Conservation (phyloP, 2,888 invertebrate genomes). For the Flexamia atlantica region DNA sequence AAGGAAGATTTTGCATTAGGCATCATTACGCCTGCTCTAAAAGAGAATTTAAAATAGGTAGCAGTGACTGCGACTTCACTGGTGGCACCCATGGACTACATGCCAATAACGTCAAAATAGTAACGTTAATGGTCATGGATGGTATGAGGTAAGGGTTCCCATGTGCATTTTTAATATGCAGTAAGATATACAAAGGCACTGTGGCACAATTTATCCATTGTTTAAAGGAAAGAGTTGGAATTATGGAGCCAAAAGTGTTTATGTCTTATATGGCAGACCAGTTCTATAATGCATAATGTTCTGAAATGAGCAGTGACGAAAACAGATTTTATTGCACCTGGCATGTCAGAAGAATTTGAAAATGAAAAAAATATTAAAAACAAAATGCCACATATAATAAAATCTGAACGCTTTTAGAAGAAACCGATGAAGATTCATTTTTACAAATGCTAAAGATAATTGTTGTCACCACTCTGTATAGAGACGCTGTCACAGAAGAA, state of each 20-base stretch:
- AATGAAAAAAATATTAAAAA: slow-evolving; percentile 43
- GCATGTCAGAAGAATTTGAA: slow-evolving; percentile 65
- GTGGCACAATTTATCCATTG: slow-evolving; percentile 64
- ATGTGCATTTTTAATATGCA: slow-evolving; percentile 67
- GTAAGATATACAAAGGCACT: slow-evolving; percentile 62
- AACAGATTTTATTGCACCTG: slow-evolving; percentile 69
- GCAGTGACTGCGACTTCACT: slow-evolving; percentile 69
- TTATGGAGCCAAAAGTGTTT: slow-evolving; percentile 67
- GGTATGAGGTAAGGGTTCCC: slow-evolving; percentile 68
- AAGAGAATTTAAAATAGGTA: slow-evolving; percentile 62
- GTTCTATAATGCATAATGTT: slow-evolving; percentile 69
- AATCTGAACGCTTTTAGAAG: slow-evolving; percentile 34
- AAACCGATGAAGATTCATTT: slow-evolving; percentile 25
- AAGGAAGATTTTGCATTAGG: slow-evolving; percentile 70
- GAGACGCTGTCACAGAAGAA: slow-evolving; percentile 1
- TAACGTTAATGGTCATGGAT: slow-evolving; percentile 69
- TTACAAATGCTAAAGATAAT: neutral
- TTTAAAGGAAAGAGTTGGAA: slow-evolving; percentile 64
- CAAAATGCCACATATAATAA: neutral
- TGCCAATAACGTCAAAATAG: slow-evolving; percentile 68
- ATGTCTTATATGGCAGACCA: slow-evolving; percentile 69
- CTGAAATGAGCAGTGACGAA: slow-evolving; percentile 65
- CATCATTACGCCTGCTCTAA: slow-evolving; percentile 70
- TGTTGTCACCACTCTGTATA: neutral
- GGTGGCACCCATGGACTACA: slow-evolving; percentile 69